Evolutionary conservation across 2,797 vertebrate species (phyloP).

Genomic region (Melanotaenia boesemani): DNA sequence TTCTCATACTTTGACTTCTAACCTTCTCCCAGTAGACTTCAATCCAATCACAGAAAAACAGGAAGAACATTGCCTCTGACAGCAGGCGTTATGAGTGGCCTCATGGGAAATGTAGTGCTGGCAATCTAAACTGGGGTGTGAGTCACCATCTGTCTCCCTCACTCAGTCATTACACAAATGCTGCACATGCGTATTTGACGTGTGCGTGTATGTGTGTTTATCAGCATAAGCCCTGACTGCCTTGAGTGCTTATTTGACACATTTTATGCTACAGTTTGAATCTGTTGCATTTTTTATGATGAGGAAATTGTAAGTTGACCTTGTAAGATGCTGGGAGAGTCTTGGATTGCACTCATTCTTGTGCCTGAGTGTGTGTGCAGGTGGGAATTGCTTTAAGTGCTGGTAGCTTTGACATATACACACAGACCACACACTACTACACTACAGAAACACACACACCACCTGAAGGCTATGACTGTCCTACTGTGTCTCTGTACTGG

Average conservation of each 20-base stretch:
- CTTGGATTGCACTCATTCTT: conserved; percentile 31
- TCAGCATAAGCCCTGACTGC: conserved; percentile 39
- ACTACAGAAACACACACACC: conserved; percentile 40
- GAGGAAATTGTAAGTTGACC: conserved; percentile 62
- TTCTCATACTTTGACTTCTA: conserved; percentile 61
- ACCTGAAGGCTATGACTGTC: conserved; percentile 68
- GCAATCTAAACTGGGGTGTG: conserved; percentile 76
- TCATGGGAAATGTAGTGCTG: conserved; percentile 84
- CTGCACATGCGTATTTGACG: conserved; percentile 36
- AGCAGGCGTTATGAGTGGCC: conserved; percentile 77
- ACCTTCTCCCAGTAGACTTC: conserved; percentile 68
- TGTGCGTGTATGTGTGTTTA: conserved; percentile 19
- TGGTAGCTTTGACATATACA: conserved; percentile 41
- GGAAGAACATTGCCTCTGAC: conserved; percentile 79
- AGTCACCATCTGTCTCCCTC: conserved; percentile 80
- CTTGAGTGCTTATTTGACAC: conserved; percentile 32
- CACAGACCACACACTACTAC: conserved; percentile 27
- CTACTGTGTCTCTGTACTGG: conserved; percentile 67
- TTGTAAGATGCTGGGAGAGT: conserved; percentile 49
- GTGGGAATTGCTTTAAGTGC: conserved; percentile 14
- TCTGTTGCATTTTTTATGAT: conserved; percentile 52
- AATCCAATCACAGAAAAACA: conserved; percentile 76
- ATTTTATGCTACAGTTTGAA: conserved; percentile 31
- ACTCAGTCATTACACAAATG: conserved; percentile 68
- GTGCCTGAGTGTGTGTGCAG: conserved; percentile 6